Conservation (phyloP, 2,888 invertebrate species). For the Drosophila multiciliata region DNA sequence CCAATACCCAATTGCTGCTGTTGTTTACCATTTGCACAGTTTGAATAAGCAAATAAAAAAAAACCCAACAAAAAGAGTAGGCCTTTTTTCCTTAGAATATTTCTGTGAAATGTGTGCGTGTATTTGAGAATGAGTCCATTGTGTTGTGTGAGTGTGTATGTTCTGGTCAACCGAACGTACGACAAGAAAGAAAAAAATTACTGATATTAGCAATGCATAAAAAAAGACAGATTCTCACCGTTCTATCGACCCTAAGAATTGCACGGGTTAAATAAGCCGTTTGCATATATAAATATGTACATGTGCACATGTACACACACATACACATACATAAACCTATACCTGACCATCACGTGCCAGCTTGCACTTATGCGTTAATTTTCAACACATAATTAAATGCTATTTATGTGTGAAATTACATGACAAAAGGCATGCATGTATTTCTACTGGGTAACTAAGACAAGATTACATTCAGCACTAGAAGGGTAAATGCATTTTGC, state of each 20-base stretch:
- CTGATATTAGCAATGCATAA: constrained; percentile 13
- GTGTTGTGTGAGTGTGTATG: background rate
- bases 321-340: background rate
- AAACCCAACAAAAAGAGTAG: constrained; percentile 14
- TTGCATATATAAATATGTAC: background rate
- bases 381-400: constrained; percentile 8
- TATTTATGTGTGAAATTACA: constrained; percentile 10
- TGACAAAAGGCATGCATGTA: constrained; percentile 4
- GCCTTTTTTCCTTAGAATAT: constrained; percentile 31
- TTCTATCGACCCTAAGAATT: background rate
- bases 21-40: constrained; percentile 42
- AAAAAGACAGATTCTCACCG: background rate
- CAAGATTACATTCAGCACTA: background rate
- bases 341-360: constrained; percentile 5
- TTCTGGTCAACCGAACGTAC: constrained; percentile 20
- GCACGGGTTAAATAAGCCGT: constrained; percentile 6
- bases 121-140: constrained; percentile 9
- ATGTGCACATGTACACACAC: background rate
- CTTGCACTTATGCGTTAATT: constrained; percentile 7
- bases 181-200: constrained; percentile 5
- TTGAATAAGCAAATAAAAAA: constrained; percentile 32
- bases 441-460: constrained; percentile 15
- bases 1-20: constrained; percentile 47
- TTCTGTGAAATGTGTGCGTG: constrained; percentile 25
- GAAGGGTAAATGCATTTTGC: constrained; percentile 16